phyloP scores from a whole-genome alignment of 2,888 invertebrate species.

The Polydrusus pterygomalis region DNA sequence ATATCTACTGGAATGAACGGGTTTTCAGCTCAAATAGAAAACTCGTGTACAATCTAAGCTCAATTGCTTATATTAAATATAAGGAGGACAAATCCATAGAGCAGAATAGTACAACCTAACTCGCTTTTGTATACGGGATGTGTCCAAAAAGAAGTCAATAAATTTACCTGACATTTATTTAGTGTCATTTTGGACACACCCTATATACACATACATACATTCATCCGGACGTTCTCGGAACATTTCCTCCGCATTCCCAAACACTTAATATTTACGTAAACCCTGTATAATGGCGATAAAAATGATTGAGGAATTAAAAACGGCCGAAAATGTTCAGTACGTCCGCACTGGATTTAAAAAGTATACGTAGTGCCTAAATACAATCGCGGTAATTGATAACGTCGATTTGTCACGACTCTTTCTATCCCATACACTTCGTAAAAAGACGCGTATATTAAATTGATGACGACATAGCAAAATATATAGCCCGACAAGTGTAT shows the following conservation, averaged over 20 bases:
- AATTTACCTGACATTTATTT: not conserved
- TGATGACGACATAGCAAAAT: conserved; percentile 46
- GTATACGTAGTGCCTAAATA: no score
- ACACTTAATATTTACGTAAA: conserved; percentile 36
- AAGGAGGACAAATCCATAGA: conserved; percentile 34
- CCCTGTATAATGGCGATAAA: conserved; percentile 39
- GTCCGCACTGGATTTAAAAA: conserved; percentile 7
- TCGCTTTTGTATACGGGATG: conserved; percentile 12
- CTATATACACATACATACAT: not conserved
- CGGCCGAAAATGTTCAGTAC: conserved; percentile 5
- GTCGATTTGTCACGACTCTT: not conserved
- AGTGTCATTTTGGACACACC: not conserved
- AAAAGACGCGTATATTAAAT: conserved; percentile 24
- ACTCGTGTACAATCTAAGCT: conserved; percentile 31
- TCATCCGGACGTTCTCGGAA: not conserved
- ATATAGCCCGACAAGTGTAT: conserved; percentile 58
- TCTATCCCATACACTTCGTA: conserved; percentile 5
- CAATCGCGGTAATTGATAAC: no score
- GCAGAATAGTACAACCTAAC: conserved; percentile 38
- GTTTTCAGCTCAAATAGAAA: conserved; percentile 22
- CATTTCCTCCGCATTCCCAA: conserved; percentile 20
- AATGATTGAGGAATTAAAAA: conserved; percentile 29
- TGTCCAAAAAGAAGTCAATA: not conserved
- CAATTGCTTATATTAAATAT: conserved; percentile 33
- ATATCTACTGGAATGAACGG: conserved; percentile 47